A percentile compares a stretch with the other conserved stretches of the same genome.
Conservation (phyloP, 2,888 invertebrate species). For the Conomelus anceps region DNA sequence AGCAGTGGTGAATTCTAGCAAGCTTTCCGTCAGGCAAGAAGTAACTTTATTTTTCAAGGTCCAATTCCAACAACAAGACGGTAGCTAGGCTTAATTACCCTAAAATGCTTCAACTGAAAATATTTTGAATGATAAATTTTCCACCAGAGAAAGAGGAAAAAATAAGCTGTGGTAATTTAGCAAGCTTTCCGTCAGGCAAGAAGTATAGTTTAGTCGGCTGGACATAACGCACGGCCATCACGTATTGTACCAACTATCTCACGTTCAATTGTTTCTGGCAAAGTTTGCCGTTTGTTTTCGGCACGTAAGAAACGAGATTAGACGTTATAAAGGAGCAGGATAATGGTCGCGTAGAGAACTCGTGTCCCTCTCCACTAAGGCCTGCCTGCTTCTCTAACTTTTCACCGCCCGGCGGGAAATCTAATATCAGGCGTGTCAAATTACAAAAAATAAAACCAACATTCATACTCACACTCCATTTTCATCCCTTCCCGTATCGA, state of each 20-base stretch:
- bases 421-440: neutral
- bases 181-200: neutral
- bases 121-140: neutral
- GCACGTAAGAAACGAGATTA: neutral
- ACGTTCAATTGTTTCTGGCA: neutral
- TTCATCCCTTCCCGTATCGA: neutral
- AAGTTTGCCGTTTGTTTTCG: neutral
- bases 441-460: neutral
- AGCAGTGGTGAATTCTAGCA: neutral
- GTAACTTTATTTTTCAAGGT: no score
- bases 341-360: neutral
- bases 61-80: no score
- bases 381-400: neutral
- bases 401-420: neutral
- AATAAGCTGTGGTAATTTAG: neutral
- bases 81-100: no score
- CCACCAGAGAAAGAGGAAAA: neutral
- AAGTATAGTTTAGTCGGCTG: neutral
- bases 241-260: neutral
- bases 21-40: neutral
- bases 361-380: neutral
- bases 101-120: no score
- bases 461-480: neutral
- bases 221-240: neutral
- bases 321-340: neutral